Conservation (phyloP, 2,113 vertebrate genomes). For the Sapayoa aenigma region DNA sequence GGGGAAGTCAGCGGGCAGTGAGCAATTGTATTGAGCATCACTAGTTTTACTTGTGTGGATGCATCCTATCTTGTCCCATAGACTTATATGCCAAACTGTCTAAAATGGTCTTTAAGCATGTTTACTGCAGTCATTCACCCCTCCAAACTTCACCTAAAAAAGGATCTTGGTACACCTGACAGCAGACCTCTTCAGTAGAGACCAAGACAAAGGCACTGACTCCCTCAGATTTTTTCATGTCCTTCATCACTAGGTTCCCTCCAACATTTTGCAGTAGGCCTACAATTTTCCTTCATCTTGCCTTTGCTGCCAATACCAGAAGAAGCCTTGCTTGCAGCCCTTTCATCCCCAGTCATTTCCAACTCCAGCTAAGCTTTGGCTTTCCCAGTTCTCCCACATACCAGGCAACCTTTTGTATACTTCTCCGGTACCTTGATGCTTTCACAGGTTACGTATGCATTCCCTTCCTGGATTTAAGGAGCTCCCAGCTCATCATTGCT, state of each 20-base stretch:
- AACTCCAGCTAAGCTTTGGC: neutral
- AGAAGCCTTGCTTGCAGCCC: neutral
- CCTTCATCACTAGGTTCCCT: neutral
- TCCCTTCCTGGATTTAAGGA: neutral
- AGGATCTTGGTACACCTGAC: neutral
- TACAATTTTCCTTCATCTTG: neutral
- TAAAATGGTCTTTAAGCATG: neutral
- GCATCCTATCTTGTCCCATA: neutral
- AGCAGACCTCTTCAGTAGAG: neutral
- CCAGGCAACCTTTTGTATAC: neutral
- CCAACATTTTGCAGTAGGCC: neutral
- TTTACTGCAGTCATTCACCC: neutral
- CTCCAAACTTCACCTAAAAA: neutral
- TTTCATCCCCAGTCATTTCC: neutral
- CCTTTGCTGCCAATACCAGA: neutral
- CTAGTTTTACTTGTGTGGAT: neutral
- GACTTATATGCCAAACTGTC: neutral
- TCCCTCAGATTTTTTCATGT: neutral
- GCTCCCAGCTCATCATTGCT: rapidly evolving
- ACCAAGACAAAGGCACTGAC: neutral
- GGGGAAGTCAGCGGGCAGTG: too few relatives aligned
- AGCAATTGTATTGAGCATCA: too few relatives aligned
- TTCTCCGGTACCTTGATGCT: neutral
- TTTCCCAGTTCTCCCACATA: neutral
- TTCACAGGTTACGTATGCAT: rapidly evolving